Conservation (phyloP, 2,113 vertebrate genomes). For the Zosterops pallidus region DNA sequence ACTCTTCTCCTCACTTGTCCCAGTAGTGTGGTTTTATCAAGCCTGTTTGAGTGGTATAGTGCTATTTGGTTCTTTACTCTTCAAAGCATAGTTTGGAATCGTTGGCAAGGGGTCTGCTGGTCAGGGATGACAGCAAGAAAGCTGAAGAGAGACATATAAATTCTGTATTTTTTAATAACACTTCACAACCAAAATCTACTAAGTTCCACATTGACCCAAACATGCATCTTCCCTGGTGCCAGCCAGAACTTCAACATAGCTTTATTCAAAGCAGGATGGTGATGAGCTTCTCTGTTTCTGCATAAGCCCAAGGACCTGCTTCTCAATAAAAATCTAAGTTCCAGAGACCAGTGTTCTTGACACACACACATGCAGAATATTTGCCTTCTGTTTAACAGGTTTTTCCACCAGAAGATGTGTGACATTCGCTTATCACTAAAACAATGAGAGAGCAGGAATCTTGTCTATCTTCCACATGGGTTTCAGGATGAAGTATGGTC, state of each 20-base stretch:
- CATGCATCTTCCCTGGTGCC: neutral
- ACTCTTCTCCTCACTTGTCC: neutral
- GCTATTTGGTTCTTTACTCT: neutral
- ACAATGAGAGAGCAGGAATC: neutral
- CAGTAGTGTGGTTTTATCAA: neutral
- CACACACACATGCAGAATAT: neutral
- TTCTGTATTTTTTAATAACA: rapidly evolving
- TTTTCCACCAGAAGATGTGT: neutral
- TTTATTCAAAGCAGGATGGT: neutral
- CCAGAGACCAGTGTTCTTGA: neutral
- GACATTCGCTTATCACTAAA: neutral
- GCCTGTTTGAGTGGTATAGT: neutral
- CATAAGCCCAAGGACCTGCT: neutral
- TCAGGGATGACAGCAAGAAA: neutral
- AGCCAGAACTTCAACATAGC: neutral
- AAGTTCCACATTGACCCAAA: neutral
- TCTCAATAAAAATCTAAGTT: neutral
- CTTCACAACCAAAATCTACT: neutral
- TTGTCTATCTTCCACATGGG: neutral
- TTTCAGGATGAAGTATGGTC: neutral
- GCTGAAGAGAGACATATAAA: neutral
- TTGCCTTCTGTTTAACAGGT: neutral
- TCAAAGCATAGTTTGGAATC: neutral
- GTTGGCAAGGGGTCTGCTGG: neutral
- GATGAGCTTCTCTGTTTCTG: neutral